A percentile compares a stretch with the other conserved stretches of the same genome.
phyloP scores from a whole-genome alignment of 2,113 vertebrate species.

The Nesospiza acunhae region DNA sequence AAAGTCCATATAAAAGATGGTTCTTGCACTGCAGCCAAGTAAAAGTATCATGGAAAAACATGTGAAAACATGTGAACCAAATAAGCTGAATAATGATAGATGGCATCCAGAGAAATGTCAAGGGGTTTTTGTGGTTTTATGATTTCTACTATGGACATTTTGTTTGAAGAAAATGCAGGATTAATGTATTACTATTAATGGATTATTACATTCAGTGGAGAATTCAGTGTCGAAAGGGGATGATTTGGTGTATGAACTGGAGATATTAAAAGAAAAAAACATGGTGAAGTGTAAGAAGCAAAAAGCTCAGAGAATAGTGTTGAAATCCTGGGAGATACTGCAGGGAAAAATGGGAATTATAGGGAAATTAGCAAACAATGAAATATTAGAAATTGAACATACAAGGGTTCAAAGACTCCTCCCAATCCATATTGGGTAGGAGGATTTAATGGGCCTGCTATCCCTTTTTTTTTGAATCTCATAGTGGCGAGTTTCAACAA shows the following conservation, averaged over 20 bases:
- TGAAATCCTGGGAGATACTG: not conserved
- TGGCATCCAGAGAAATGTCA: not conserved
- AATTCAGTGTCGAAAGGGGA: not conserved
- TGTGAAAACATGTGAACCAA: not conserved
- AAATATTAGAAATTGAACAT: not conserved
- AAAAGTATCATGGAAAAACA: not conserved
- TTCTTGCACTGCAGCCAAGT: not conserved
- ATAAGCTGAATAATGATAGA: not conserved
- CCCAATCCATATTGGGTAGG: not conserved
- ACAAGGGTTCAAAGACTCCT: not conserved
- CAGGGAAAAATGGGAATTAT: not conserved
- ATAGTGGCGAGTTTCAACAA: not conserved
- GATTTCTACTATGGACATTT: not conserved
- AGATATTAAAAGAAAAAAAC: not conserved
- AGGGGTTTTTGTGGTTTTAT: accelerated
- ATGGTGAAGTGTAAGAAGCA: not conserved
- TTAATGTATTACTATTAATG: not conserved
- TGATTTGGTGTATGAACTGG: not conserved
- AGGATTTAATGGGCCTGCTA: not conserved
- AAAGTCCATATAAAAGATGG: not conserved
- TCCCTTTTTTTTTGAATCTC: not conserved
- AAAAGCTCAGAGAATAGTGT: not conserved
- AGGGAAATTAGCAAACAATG: not conserved
- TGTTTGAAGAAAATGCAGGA: not conserved
- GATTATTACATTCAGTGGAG: not conserved